Evolutionary conservation across 2,888 invertebrate genomes (phyloP).

Genomic region (Drosophila niveifrons): DNA sequence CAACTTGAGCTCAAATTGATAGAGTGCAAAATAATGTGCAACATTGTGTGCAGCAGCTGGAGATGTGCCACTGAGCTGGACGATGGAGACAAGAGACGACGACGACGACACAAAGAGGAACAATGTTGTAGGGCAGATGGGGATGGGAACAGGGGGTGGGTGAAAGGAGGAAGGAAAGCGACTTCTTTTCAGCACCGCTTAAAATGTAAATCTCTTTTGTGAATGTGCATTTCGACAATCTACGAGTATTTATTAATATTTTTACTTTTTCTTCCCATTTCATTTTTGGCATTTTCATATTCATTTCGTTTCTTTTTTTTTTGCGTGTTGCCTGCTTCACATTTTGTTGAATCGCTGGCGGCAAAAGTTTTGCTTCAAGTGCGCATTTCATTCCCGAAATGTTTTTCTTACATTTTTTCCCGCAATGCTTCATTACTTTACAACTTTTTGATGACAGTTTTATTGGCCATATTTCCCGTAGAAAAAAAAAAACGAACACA

Average conservation of each 20-base stretch:
- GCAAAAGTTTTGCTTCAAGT: constrained; percentile 61
- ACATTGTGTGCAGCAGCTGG: constrained; percentile 54
- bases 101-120: neutral
- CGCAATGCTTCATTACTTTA: constrained; percentile 77
- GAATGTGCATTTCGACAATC: constrained; percentile 54
- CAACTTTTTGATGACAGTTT: constrained; percentile 80
- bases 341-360: constrained; percentile 40
- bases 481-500: constrained; percentile 1
- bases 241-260: constrained; percentile 60
- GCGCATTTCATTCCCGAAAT: constrained; percentile 43
- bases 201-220: constrained; percentile 52
- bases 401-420: constrained; percentile 39
- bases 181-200: constrained; percentile 25
- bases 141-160: neutral
- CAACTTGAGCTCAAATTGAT: constrained; percentile 64
- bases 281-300: constrained; percentile 6
- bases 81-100: neutral
- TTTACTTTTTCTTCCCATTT: constrained; percentile 35
- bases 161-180: too few relatives aligned
- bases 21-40: constrained; percentile 77
- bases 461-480: constrained; percentile 68
- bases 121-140: neutral
- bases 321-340: constrained; percentile 20
- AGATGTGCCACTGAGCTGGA: neutral
- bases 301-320: constrained; percentile 2